phyloP scores from a whole-genome alignment of 2,797 vertebrate genomes.

The Notamacropus eugenii region DNA sequence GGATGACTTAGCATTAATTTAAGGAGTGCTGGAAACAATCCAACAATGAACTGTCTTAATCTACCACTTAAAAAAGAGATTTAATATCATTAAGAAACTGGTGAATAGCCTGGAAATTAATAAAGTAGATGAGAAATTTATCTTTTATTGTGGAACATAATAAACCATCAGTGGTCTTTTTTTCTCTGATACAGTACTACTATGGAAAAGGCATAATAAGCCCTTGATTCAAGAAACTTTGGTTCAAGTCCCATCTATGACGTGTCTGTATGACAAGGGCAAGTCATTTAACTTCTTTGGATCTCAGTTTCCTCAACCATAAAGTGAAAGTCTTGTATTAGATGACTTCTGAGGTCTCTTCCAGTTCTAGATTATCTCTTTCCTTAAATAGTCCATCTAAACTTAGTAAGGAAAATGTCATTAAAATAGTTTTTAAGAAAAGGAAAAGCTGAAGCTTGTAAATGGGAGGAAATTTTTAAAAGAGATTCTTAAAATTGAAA shows the following conservation, averaged over 20 bases:
- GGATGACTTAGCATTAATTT: neutral
- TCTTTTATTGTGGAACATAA: conserved; percentile 5
- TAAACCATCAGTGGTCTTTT: neutral
- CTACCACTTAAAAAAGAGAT: conserved; percentile 10
- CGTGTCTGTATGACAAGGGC: neutral
- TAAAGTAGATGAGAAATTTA: conserved; percentile 6
- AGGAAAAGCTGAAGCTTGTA: conserved; percentile 56
- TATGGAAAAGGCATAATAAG: neutral
- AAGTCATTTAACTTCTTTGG: neutral
- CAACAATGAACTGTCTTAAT: neutral
- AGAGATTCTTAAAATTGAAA: conserved; percentile 31
- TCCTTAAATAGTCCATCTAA: conserved; percentile 27
- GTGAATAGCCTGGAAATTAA: conserved; percentile 7
- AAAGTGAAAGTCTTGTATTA: neutral
- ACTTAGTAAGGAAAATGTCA: conserved; percentile 22
- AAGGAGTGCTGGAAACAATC: conserved; percentile 13
- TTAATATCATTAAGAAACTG: conserved; percentile 46
- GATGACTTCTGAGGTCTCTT: neutral
- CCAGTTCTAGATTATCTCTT: neutral
- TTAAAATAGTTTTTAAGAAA: conserved; percentile 41
- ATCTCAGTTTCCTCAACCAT: neutral
- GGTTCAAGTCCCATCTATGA: neutral
- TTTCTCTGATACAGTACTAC: neutral
- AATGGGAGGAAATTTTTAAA: conserved; percentile 7
- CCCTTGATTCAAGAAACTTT: neutral